phyloP scores from a whole-genome alignment of 2,888 invertebrate species.

The Drosophila barbarae region DNA sequence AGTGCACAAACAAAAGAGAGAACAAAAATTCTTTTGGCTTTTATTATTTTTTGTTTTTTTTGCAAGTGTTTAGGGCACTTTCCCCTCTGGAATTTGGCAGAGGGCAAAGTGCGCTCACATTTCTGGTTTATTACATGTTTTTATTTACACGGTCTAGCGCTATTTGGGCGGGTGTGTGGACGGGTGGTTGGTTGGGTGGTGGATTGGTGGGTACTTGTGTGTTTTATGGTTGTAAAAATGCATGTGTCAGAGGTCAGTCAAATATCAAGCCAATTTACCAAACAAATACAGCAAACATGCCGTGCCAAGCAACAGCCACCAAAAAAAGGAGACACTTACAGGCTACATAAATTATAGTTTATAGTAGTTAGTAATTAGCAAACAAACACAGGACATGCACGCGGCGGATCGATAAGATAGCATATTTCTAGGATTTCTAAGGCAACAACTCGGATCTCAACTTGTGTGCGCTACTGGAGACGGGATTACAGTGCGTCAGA shows the following conservation, averaged over 20 bases:
- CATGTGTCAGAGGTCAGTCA: constrained; percentile 20
- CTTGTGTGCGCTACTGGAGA: constrained; percentile 7
- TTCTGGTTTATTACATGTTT: constrained; percentile 35
- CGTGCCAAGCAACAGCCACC: constrained; percentile 11
- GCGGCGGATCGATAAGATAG: constrained; percentile 9
- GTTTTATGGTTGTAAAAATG: constrained; percentile 16
- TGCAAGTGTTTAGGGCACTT: constrained; percentile 25
- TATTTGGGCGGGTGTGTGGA: constrained; percentile 50
- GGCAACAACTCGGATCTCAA: constrained; percentile 13
- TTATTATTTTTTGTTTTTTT: background rate
- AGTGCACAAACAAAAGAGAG: constrained; percentile 48
- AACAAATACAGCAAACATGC: constrained; percentile 25
- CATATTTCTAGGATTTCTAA: constrained; percentile 7
- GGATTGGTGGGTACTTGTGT: constrained; percentile 14
- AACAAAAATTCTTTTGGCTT: constrained; percentile 77
- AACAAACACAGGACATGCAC: constrained; percentile 26
- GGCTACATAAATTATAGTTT: constrained; percentile 15
- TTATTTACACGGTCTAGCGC: constrained; percentile 52
- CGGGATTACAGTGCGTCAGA: constrained; percentile 24
- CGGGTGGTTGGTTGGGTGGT: constrained; percentile 20
- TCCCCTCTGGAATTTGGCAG: constrained; percentile 6
- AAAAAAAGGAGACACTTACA: constrained; percentile 19
- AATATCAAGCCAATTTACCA: constrained; percentile 29
- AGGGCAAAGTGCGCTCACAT: constrained; percentile 28
- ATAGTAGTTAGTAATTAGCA: background rate